These are phyloP conservation scores for Panagrolaimus sp. DNA, from an alignment of 1,140 invertebrate genomes.

Conservation along the genomic window DNA sequence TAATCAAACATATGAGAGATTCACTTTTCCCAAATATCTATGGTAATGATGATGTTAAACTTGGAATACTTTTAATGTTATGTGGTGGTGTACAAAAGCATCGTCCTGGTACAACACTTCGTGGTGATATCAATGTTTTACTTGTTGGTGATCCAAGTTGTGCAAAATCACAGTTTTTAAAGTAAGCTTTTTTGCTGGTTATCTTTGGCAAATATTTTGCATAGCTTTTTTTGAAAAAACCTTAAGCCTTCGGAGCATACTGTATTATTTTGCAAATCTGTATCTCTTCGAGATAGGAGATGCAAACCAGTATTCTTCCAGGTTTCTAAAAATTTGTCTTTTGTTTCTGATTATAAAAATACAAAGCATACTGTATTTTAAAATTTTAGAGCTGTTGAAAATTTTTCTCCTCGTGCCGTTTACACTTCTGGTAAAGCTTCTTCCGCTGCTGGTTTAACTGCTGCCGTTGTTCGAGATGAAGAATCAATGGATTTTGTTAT, in stretches of 20 bases:
- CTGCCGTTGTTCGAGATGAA: constrained; percentile 92
- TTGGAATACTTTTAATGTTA: constrained; percentile 86
- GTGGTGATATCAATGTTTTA: constrained; percentile 95
- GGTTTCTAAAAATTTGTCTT: too few relatives aligned
- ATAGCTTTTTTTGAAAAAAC: too few relatives aligned
- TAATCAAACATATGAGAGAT: constrained; percentile 83
- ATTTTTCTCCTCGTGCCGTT: constrained; percentile 88
- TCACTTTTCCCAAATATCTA: constrained; percentile 95
- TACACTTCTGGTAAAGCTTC: constrained; percentile 99
- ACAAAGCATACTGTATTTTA: too few relatives aligned
- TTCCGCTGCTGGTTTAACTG: constrained; percentile 91
- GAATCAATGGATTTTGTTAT: constrained; percentile 98
- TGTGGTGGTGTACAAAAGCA: constrained; percentile 91
- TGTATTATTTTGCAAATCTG: too few relatives aligned
- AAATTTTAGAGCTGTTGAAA: constrained; percentile 68
- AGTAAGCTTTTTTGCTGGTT: constrained; percentile 67
- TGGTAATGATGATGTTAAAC: constrained; percentile 94
- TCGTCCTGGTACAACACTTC: constrained; percentile 74
- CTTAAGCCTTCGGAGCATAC: too few relatives aligned
- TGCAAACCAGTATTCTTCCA: too few relatives aligned
- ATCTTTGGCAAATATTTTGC: too few relatives aligned
- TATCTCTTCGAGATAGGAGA: too few relatives aligned
- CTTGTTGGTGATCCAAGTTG: constrained; percentile 98
- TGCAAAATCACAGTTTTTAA: constrained; percentile 92
- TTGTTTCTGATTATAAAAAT: too few relatives aligned